Evolutionary conservation across 2,113 vertebrate genomes (phyloP).

Genomic region (Marmota monax): DNA sequence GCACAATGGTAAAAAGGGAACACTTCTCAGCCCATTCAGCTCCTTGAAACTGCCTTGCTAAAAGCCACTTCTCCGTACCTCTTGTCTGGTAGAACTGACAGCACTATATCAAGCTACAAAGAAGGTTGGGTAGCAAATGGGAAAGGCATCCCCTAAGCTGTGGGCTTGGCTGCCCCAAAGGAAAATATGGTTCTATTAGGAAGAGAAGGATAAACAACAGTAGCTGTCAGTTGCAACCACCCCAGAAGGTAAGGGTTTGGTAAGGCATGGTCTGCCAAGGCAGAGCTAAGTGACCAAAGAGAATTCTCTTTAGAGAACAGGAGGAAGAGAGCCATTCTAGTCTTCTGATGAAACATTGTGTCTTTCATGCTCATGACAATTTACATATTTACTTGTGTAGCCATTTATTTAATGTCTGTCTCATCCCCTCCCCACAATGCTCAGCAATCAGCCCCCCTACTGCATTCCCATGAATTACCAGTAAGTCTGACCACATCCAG

Average conservation of each 20-base stretch:
- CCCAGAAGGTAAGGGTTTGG: background rate
- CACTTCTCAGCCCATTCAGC: background rate
- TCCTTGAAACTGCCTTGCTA: background rate
- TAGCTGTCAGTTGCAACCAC: background rate
- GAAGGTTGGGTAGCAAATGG: background rate
- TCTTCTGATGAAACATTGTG: background rate
- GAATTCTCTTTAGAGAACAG: background rate
- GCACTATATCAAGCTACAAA: background rate
- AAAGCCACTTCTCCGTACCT: background rate
- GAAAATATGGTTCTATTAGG: background rate
- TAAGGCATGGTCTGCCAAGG: background rate
- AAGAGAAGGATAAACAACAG: background rate
- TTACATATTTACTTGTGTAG: background rate
- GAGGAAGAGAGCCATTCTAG: background rate
- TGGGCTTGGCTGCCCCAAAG: background rate
- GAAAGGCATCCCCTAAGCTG: background rate
- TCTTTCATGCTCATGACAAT: background rate
- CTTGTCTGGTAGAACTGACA: background rate
- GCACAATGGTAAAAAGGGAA: no score
- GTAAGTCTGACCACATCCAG: background rate
- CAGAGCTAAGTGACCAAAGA: background rate
- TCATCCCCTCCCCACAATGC: background rate
- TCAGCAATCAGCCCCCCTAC: background rate
- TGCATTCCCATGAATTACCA: background rate
- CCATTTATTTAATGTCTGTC: background rate